Base-by-base conservation (phyloP, 2,888 invertebrate genomes). In the Stenotaenia linearis region DNA sequence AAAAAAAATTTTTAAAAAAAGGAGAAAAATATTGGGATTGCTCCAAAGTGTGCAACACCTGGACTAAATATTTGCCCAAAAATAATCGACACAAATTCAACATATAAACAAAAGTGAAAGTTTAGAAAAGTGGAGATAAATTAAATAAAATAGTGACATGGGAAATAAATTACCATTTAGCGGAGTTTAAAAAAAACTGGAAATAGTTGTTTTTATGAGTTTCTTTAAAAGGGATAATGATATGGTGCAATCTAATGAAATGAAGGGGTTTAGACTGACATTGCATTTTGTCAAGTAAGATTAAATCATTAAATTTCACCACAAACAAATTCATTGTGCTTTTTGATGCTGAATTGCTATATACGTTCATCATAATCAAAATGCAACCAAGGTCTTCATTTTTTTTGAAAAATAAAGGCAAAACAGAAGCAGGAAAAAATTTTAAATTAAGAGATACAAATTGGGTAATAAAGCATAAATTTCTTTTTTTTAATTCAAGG, bases 81-180 rank as follows among this genome's bases (percentile, higher is more conserved):
- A 69, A 69, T 69, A 69, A 69, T 69, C 69, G 69, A 69, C 28
- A 69, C 69, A 12, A 69, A 69, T 69, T 28, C 69, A 28, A 69
- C 50, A 28, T 69, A n/a, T 69, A 69, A 69, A 69, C 69, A 69
- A n/a, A 69, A 1, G 1, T 1, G 4, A 45, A 15, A 45, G 3
- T 1, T n/a, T n/a, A 28, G 2, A 28, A 0, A 6, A 2, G 23
- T 23, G 0, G 23, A 61, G 23, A 61, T 23, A 23, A 61, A 23
- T 56, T 56, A 1, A 3, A 23, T 61, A 25, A 69, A 69, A 5
- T 12, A 15, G 23, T 69, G 23, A 21, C 18, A 56, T 25, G 23
- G 15, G 25, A 69, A 28, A 69, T 25, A 69, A 69, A 4, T 25
- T 25, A 21, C n/a, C n/a, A n/a, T n/a, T n/a, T n/a, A 61, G 15